Conservation (phyloP, 2,797 vertebrate species). For the Glyptemys insculpta region DNA sequence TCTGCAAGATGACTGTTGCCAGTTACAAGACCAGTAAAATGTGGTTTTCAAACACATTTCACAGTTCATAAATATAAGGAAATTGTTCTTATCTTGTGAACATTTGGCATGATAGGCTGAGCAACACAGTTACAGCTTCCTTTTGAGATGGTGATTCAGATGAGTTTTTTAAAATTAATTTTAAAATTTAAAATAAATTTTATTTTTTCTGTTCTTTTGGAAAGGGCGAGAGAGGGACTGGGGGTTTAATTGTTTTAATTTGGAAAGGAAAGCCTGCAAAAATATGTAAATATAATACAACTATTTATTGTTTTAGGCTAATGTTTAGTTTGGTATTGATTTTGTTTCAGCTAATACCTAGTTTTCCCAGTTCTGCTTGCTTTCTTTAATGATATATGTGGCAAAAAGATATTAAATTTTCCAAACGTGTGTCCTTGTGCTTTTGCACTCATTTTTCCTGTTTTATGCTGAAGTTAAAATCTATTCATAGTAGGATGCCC, state of each 20-base stretch:
- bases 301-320: background rate
- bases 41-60: slow-evolving; percentile 26
- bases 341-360: background rate
- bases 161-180: slow-evolving; percentile 15
- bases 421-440: background rate
- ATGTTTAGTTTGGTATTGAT: slow-evolving; percentile 19
- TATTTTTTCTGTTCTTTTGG: slow-evolving; percentile 36
- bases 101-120: background rate
- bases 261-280: slow-evolving; percentile 19
- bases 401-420: background rate
- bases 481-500: background rate
- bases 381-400: background rate
- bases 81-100: slow-evolving; percentile 19
- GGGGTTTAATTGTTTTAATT: slow-evolving; percentile 15
- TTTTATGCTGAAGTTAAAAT: background rate
- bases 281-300: background rate
- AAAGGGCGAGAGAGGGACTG: accelerated
- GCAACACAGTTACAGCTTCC: slow-evolving; percentile 19
- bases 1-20: background rate
- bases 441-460: background rate
- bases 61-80: slow-evolving; percentile 22
- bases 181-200: background rate
- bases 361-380: background rate
- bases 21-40: slow-evolving; percentile 16
- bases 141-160: slow-evolving; percentile 30